Evolutionary conservation across 2,797 vertebrate genomes (phyloP).

Genomic region (Epinephelus awoara): DNA sequence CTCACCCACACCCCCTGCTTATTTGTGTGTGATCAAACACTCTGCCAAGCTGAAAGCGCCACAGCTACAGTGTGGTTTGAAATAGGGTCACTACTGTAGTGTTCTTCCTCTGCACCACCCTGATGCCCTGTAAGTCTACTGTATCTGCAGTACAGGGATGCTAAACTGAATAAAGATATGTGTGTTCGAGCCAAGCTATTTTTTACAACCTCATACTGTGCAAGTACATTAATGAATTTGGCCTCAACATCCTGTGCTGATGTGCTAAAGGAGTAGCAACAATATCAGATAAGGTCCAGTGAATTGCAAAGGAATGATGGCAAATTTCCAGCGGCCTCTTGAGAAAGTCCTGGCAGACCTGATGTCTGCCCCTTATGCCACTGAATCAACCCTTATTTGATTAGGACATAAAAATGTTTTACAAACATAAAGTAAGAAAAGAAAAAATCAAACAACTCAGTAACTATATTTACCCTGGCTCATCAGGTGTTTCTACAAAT

Average conservation of each 20-base stretch:
- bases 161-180: background rate
- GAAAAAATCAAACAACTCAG: background rate
- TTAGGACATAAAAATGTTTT: background rate
- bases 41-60: background rate
- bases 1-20: background rate
- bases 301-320: constrained; percentile 25
- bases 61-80: background rate
- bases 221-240: background rate
- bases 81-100: background rate
- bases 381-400: constrained; percentile 9
- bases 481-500: background rate
- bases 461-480: too few relatives aligned
- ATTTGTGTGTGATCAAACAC: background rate
- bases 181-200: background rate
- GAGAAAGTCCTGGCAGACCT: constrained; percentile 11
- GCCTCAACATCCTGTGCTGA: constrained; percentile 12
- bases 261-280: background rate
- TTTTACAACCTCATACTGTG: background rate
- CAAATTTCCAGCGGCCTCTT: constrained; percentile 10
- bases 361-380: background rate
- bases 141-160: background rate
- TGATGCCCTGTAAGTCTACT: background rate
- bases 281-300: constrained; percentile 30
- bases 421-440: background rate
- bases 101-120: background rate